Evolutionary conservation across 2,888 invertebrate genomes (phyloP).

Genomic region (Crossocerus cetratus): DNA sequence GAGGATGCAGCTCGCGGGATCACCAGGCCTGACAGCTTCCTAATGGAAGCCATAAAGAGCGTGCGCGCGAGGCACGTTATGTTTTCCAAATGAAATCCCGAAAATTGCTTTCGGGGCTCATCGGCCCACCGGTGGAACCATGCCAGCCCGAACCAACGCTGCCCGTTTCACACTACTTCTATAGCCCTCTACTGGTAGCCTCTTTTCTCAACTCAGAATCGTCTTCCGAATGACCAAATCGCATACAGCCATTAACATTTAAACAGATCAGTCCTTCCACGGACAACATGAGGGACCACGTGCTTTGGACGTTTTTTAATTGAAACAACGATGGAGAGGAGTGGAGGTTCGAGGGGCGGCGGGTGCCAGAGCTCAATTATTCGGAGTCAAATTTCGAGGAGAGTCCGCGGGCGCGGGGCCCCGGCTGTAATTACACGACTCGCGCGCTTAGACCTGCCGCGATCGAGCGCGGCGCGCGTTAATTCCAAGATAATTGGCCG

Average conservation of each 20-base stretch:
- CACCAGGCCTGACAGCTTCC: conserved; percentile 75
- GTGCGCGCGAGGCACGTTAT: conserved; percentile 71
- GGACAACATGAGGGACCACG: no score
- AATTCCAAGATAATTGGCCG: conserved; percentile 67
- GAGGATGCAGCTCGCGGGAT: conserved; percentile 67
- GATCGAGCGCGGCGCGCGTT: conserved; percentile 44
- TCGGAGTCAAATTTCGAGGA: conserved; percentile 21
- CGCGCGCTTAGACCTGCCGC: conserved; percentile 36
- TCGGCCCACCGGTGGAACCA: no score
- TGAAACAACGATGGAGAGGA: no score
- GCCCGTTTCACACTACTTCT: background rate
- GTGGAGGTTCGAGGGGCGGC: no score
- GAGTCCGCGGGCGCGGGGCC: conserved; percentile 1
- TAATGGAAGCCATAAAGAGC: conserved; percentile 77
- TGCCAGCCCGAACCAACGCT: conserved; percentile 4
- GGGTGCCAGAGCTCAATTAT: background rate
- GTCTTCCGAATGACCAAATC: no score
- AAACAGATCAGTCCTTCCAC: no score
- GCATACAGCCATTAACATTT: no score
- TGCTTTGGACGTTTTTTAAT: no score
- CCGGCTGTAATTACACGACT: conserved; percentile 41
- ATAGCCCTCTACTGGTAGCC: no score
- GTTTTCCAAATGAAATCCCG: conserved; percentile 76
- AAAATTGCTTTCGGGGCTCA: conserved; percentile 69
- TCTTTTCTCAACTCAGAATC: no score